These are phyloP conservation scores for Rhodophaea formosa DNA, from an alignment of 2,888 invertebrate species.

Conservation along the genomic window DNA sequence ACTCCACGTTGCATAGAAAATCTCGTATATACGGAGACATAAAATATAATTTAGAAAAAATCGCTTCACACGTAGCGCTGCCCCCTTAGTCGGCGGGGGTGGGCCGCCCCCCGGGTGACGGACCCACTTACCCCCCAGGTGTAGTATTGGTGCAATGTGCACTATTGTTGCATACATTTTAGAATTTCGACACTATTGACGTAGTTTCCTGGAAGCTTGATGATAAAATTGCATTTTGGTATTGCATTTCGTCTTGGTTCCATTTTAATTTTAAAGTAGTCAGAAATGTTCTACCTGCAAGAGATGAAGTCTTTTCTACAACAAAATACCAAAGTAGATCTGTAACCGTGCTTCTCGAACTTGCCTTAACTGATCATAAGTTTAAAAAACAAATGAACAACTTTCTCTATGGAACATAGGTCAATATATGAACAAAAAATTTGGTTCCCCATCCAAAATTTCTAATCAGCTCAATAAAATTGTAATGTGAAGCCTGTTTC, in stretches of 20 bases:
- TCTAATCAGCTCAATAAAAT: too few relatives aligned
- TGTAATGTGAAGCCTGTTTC: too few relatives aligned
- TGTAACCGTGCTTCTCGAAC: too few relatives aligned
- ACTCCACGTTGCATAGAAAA: constrained; percentile 2
- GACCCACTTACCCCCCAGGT: constrained; percentile 51
- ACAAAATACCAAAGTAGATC: too few relatives aligned
- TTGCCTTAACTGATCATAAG: too few relatives aligned
- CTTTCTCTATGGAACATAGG: too few relatives aligned
- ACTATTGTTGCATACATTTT: constrained; percentile 46
- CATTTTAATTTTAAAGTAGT: too few relatives aligned
- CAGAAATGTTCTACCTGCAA: too few relatives aligned
- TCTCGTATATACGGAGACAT: constrained; percentile 12
- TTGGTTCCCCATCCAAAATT: too few relatives aligned
- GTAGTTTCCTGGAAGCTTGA: constrained; percentile 5
- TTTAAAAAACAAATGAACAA: too few relatives aligned
- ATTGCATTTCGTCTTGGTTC: neutral
- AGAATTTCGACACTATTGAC: constrained; percentile 21
- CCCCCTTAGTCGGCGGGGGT: constrained; percentile 32
- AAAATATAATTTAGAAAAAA: constrained; percentile 30
- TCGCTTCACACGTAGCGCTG: constrained; percentile 31
- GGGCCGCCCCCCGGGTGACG: constrained; percentile 45
- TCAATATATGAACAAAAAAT: too few relatives aligned
- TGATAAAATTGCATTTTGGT: neutral
- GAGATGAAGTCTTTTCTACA: too few relatives aligned
- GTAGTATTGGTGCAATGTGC: constrained; percentile 62